Evolutionary conservation across 2,113 vertebrate genomes (phyloP).

Genomic region (Piprites chloris): DNA sequence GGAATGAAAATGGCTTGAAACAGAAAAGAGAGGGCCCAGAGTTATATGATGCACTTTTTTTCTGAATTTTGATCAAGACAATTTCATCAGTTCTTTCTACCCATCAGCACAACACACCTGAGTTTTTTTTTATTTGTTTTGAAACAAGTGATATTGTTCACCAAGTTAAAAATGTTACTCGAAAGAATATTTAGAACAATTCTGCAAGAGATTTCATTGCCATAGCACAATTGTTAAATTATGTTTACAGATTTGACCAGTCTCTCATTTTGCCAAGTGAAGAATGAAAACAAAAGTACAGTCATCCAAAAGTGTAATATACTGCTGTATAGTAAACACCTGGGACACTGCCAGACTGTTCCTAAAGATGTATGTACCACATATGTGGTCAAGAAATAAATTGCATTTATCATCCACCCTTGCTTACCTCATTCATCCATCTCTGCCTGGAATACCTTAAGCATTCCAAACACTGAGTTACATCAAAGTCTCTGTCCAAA

Average conservation of each 20-base stretch:
- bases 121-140: not conserved
- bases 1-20: not conserved
- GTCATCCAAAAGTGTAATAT: not conserved
- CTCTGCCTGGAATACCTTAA: not conserved
- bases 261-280: not conserved
- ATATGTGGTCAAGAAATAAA: slow-evolving; percentile 14
- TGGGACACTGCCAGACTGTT: not conserved
- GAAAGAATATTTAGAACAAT: not conserved
- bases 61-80: not conserved
- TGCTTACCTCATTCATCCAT: not conserved
- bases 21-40: not conserved
- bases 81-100: not conserved
- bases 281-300: not conserved
- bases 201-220: not conserved
- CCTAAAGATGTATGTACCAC: not conserved
- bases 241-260: not conserved
- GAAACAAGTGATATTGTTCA: not conserved
- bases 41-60: not conserved
- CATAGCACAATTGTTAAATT: not conserved
- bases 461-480: not conserved
- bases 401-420: not conserved
- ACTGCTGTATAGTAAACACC: not conserved
- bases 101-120: not conserved
- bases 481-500: not conserved
- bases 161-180: not conserved